Percentiles rank a stretch among this genome's conserved stretches.
Conservation (phyloP, 2,113 vertebrate species). For the Clarias macrocephalus region DNA sequence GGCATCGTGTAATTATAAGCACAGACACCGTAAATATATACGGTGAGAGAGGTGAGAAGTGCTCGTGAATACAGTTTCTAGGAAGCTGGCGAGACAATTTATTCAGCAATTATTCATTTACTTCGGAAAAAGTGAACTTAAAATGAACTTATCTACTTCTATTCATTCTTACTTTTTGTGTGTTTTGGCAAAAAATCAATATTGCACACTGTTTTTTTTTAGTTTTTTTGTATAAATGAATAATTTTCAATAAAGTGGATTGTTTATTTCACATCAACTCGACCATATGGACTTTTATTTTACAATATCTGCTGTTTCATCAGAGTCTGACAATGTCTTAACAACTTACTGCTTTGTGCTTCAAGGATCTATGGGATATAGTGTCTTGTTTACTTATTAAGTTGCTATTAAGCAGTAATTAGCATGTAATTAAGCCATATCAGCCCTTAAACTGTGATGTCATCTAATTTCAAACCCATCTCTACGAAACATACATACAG, state of each 20-base stretch:
- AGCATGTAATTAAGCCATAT: neutral
- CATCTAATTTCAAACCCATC: neutral
- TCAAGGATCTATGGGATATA: neutral
- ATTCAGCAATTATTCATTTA: conserved; percentile 29
- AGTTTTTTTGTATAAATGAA: conserved; percentile 21
- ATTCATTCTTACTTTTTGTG: conserved; percentile 12
- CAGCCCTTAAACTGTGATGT: neutral
- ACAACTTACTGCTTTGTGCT: no score
- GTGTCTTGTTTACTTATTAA: neutral
- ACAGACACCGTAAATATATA: conserved; percentile 40
- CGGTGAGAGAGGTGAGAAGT: conserved; percentile 27
- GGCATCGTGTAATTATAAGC: conserved; percentile 38
- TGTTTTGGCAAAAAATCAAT: neutral
- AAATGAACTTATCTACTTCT: neutral
- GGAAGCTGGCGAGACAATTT: neutral
- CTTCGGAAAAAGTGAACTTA: neutral
- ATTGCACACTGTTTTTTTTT: neutral
- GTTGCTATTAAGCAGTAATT: conserved; percentile 3
- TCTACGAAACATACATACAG: neutral
- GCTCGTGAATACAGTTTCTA: conserved; percentile 21
- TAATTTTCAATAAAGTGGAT: conserved; percentile 29
- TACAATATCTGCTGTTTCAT: neutral
- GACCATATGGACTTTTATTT: conserved; percentile 18
- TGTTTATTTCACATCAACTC: neutral
- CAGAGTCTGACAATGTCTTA: neutral